These are phyloP conservation scores for Antheraea pernyi DNA, from an alignment of 1,140 invertebrate genomes.

Conservation along the genomic window DNA sequence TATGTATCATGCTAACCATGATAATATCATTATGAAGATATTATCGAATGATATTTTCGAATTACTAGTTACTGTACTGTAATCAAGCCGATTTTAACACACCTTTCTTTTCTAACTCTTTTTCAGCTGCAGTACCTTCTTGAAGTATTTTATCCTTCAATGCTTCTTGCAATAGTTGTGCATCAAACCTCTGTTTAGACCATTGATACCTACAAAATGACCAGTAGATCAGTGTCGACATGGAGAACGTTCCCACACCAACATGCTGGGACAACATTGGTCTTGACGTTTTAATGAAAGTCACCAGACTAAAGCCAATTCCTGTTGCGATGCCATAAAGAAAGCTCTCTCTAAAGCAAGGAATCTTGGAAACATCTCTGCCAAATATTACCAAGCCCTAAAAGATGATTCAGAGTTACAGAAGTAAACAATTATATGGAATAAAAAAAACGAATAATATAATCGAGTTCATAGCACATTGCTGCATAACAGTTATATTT, in stretches of 20 bases:
- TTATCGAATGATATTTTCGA: neutral
- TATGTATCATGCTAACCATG: too few species aligned
- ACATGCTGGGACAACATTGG: constrained; percentile 76
- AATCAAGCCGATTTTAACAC: constrained; percentile 58
- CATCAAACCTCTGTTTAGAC: constrained; percentile 77
- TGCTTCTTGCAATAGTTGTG: constrained; percentile 70
- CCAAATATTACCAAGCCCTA: constrained; percentile 79
- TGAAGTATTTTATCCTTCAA: constrained; percentile 71
- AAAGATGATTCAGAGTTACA: constrained; percentile 26
- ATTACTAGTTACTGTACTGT: neutral
- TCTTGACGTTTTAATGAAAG: constrained; percentile 83
- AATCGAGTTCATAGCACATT: too few species aligned
- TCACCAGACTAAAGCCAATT: constrained; percentile 77
- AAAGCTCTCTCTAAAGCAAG: constrained; percentile 83
- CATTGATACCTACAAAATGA: constrained; percentile 78
- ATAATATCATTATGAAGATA: too few species aligned
- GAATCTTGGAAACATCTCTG: constrained; percentile 81
- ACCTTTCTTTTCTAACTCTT: constrained; percentile 61
- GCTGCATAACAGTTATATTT: too few species aligned
- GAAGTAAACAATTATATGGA: too few species aligned
- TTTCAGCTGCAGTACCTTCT: constrained; percentile 73
- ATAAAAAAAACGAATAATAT: too few species aligned
- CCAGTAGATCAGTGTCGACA: constrained; percentile 80
- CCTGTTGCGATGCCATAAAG: constrained; percentile 81
- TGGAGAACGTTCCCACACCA: constrained; percentile 77